phyloP scores from a whole-genome alignment of 2,113 vertebrate species.

The Malurus melanocephalus region DNA sequence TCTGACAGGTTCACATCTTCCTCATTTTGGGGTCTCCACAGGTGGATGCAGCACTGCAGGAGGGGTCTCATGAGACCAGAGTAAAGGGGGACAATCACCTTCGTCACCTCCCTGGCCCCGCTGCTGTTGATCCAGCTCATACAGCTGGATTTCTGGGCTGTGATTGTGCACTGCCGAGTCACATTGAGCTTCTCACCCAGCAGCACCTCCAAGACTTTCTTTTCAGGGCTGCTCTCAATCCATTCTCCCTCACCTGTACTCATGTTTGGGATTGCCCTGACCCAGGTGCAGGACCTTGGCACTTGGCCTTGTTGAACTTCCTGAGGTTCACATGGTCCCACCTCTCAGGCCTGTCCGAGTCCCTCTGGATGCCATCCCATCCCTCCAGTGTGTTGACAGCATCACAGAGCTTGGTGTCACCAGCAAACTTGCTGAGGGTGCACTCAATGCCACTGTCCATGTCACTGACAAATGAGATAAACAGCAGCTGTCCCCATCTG shows the following conservation, averaged over 20 bases:
- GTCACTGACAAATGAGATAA: background rate
- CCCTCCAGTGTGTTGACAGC: accelerated
- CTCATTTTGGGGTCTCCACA: background rate
- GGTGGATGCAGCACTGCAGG: background rate
- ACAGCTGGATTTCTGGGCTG: background rate
- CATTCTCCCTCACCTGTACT: background rate
- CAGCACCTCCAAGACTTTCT: background rate
- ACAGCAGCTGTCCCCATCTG: background rate
- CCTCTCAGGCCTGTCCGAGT: background rate
- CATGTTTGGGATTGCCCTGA: background rate
- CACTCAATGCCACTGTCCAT: background rate
- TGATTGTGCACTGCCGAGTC: accelerated
- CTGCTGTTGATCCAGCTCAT: background rate
- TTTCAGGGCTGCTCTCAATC: background rate
- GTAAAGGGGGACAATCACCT: background rate
- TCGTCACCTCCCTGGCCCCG: accelerated
- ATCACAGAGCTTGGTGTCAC: background rate
- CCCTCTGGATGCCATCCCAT: background rate
- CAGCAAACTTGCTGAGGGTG: background rate
- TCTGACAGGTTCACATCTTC: background rate
- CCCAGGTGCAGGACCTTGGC: background rate
- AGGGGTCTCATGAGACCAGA: background rate
- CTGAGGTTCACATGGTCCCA: background rate
- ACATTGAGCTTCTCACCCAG: background rate
- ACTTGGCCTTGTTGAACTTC: background rate